These are phyloP conservation scores for Platalea minor DNA, from an alignment of 2,797 vertebrate genomes.

Conservation along the genomic window DNA sequence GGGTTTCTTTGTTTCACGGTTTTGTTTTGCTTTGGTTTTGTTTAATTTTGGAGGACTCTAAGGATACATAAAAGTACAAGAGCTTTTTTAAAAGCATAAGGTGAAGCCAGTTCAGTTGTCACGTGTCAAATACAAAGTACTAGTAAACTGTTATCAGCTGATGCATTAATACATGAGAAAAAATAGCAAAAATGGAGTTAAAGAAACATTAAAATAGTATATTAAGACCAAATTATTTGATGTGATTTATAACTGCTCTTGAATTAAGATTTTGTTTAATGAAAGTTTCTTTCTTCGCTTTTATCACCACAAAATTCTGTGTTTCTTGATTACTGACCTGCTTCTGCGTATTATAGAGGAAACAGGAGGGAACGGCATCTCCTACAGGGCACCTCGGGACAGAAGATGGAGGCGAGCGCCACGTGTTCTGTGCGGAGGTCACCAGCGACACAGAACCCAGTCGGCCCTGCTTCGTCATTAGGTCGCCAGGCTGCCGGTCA, in stretches of 20 bases:
- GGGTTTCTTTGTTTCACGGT: neutral
- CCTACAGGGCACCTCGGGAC: neutral
- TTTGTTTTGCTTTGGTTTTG: neutral
- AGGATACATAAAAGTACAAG: neutral
- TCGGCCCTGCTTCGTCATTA: neutral
- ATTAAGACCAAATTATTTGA: neutral
- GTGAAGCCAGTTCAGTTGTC: neutral
- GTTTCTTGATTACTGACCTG: neutral
- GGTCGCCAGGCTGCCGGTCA: neutral
- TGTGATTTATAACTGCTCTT: neutral
- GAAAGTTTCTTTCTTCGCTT: neutral
- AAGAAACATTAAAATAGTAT: neutral
- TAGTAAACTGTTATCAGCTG: neutral
- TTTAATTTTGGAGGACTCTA: neutral
- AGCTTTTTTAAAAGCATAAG: neutral
- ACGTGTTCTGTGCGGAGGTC: neutral
- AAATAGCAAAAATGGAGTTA: neutral
- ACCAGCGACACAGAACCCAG: neutral
- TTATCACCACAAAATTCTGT: neutral
- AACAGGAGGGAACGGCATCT: neutral
- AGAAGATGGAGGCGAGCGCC: neutral
- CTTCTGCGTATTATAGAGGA: neutral
- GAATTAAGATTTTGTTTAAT: neutral
- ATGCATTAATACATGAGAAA: neutral
- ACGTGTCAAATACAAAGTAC: neutral